phyloP scores from a whole-genome alignment of 2,113 vertebrate species.

The Rhabdornis inornatus region DNA sequence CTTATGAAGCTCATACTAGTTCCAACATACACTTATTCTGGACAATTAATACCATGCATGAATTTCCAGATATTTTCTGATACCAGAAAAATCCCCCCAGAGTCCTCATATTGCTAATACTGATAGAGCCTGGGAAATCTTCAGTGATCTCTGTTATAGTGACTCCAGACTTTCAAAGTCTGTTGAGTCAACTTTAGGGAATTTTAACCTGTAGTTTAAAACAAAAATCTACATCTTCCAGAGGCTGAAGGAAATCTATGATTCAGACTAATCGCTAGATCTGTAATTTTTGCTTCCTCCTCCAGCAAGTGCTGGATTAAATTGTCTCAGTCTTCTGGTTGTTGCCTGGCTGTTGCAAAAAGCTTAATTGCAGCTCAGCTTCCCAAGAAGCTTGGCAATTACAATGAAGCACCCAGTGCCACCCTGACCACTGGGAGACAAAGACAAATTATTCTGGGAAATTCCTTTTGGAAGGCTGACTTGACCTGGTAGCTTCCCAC shows the following conservation, averaged over 20 bases:
- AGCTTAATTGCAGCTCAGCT: not conserved
- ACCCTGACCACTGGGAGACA: not conserved
- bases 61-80: not conserved
- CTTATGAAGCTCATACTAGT: not conserved
- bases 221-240: not conserved
- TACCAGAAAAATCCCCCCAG: not conserved
- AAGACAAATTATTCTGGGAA: not conserved
- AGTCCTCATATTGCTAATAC: not conserved
- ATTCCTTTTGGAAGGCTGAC: not conserved
- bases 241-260: not conserved
- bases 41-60: accelerated
- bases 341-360: not conserved
- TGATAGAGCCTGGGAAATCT: not conserved
- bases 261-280: not conserved
- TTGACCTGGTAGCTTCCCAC: not conserved
- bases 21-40: not conserved
- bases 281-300: not conserved
- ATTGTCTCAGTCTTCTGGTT: not conserved
- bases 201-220: not conserved
- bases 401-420: accelerated
- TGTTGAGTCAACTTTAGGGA: not conserved
- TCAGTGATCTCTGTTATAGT: not conserved
- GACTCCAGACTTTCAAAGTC: not conserved
- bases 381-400: not conserved
- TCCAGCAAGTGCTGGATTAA: not conserved